Evolutionary conservation across 1,140 invertebrate genomes (phyloP).

Genomic region (Tetragonula clypearis): DNA sequence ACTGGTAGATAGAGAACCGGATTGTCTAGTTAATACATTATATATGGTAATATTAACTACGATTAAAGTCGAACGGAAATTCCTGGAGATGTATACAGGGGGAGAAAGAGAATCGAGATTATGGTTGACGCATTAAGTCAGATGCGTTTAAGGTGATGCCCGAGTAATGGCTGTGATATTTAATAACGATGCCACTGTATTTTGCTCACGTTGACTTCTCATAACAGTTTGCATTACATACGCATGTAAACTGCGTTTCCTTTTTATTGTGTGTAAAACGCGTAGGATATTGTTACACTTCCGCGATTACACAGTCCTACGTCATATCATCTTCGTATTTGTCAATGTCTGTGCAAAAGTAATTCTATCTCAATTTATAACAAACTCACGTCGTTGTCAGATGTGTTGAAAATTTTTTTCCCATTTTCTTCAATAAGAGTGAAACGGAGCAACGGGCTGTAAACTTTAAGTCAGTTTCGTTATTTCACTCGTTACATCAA

Average conservation of each 20-base stretch:
- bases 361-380: neutral
- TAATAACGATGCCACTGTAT: slow-evolving; percentile 26
- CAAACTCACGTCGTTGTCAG: no score
- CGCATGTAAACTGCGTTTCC: slow-evolving; percentile 25
- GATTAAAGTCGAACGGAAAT: slow-evolving; percentile 34
- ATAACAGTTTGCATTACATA: slow-evolving; percentile 1
- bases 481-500: neutral
- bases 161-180: slow-evolving; percentile 23
- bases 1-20: neutral
- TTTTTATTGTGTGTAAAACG: slow-evolving; percentile 35
- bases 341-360: neutral
- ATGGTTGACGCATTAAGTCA: slow-evolving; percentile 14
- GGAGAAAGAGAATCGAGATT: slow-evolving; percentile 15
- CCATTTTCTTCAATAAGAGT: neutral
- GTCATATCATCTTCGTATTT: neutral
- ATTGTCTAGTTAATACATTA: neutral
- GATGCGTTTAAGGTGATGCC: slow-evolving; percentile 15
- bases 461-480: neutral
- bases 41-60: slow-evolving; percentile 41
- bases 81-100: neutral
- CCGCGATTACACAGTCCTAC: slow-evolving; percentile 1
- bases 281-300: slow-evolving; percentile 15
- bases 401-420: neutral
- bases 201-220: slow-evolving; percentile 23
- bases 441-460: neutral